These are phyloP conservation scores for Ptychoptera contaminata DNA, from an alignment of 2,888 invertebrate genomes.

Conservation along the genomic window DNA sequence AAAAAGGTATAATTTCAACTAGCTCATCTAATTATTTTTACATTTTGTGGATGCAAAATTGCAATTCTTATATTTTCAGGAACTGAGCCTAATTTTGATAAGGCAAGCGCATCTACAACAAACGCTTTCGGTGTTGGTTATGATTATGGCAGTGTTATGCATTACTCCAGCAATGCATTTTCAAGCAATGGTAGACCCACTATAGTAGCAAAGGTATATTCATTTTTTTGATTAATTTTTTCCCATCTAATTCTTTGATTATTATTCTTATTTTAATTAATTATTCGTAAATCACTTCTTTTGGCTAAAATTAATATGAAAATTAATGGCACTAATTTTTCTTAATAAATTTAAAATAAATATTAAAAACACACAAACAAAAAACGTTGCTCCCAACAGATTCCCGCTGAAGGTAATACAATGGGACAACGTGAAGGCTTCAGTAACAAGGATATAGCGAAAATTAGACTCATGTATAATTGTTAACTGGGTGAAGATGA, in stretches of 20 bases:
- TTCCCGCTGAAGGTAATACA: not conserved
- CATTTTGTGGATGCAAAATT: too few relatives aligned
- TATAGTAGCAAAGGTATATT: constrained; percentile 46
- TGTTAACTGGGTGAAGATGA: constrained; percentile 1
- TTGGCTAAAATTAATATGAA: too few relatives aligned
- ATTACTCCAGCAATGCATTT: constrained; percentile 64
- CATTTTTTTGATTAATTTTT: too few relatives aligned
- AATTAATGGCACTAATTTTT: too few relatives aligned
- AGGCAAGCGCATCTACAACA: constrained; percentile 38
- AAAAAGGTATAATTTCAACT: not conserved
- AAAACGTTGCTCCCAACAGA: too few relatives aligned
- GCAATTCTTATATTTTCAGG: constrained; percentile 32
- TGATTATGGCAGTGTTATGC: constrained; percentile 72
- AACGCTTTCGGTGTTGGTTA: constrained; percentile 55
- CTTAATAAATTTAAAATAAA: too few relatives aligned
- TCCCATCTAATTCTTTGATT: too few relatives aligned
- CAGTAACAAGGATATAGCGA: constrained; percentile 7
- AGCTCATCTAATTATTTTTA: not conserved
- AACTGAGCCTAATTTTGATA: constrained; percentile 53
- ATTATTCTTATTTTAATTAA: too few relatives aligned
- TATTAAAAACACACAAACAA: too few relatives aligned
- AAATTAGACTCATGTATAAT: constrained; percentile 9
- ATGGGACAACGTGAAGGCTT: constrained; percentile 9
- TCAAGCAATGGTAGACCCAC: constrained; percentile 55
- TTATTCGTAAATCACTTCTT: too few relatives aligned